Conservation (phyloP, 2,113 vertebrate species). For the Brevimyrus niger region DNA sequence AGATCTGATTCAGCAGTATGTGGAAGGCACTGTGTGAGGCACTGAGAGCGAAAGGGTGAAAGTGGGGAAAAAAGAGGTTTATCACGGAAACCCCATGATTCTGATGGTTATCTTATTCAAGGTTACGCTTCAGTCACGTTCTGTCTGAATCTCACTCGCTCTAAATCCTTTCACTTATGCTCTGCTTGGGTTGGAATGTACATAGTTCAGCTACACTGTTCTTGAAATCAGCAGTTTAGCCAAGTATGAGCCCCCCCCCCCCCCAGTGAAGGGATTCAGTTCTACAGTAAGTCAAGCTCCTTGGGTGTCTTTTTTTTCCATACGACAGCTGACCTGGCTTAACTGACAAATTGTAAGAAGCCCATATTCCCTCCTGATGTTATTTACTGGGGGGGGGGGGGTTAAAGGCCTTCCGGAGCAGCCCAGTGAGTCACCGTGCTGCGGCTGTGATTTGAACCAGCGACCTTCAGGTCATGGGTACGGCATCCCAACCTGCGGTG, state of each 20-base stretch:
- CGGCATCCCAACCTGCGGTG: background rate
- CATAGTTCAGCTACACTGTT: background rate
- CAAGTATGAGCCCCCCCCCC: background rate
- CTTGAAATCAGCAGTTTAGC: background rate
- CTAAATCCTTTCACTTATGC: background rate
- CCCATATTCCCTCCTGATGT: background rate
- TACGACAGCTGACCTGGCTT: slow-evolving; percentile 23
- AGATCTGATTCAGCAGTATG: slow-evolving; percentile 43
- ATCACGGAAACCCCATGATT: no score
- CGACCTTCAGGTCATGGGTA: background rate
- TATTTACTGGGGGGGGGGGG: background rate
- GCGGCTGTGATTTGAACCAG: background rate
- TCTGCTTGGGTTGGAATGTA: background rate
- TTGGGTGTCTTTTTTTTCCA: background rate
- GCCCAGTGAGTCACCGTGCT: background rate
- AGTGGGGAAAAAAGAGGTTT: background rate
- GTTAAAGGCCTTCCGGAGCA: background rate
- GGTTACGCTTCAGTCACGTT: background rate
- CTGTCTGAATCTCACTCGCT: background rate
- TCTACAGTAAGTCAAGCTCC: background rate
- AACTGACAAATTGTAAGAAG: slow-evolving; percentile 13
- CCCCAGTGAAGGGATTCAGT: background rate
- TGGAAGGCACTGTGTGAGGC: background rate
- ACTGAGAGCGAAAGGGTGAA: background rate
- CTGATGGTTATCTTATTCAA: background rate